Conservation (phyloP, 2,113 vertebrate species). For the Trematocara zebra region DNA sequence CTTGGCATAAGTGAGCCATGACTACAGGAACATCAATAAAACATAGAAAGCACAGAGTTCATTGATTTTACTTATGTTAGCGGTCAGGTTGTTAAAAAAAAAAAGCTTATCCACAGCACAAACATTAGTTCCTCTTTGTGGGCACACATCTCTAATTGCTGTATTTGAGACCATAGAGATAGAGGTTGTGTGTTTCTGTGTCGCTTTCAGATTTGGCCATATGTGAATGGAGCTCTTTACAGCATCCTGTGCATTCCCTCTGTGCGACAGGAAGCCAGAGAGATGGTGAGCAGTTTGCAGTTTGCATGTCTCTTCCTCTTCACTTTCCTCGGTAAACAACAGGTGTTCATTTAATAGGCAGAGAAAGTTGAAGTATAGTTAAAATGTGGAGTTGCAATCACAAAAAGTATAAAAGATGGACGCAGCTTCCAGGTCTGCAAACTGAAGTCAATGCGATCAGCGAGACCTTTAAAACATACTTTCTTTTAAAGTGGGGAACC, state of each 20-base stretch:
- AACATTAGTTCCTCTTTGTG: background rate
- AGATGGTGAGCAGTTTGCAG: constrained; percentile 79
- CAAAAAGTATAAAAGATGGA: background rate
- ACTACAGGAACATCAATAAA: background rate
- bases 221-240: constrained; percentile 92
- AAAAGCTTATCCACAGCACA: background rate
- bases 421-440: background rate
- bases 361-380: background rate
- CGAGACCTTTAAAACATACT: background rate
- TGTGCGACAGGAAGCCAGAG: constrained; percentile 87
- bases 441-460: background rate
- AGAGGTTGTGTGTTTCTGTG: background rate
- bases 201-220: constrained; percentile 80
- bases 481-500: background rate
- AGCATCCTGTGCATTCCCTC: constrained; percentile 86
- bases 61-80: background rate
- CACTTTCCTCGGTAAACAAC: background rate
- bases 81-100: background rate
- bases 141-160: background rate
- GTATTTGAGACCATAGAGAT: background rate
- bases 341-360: background rate
- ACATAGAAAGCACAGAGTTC: background rate
- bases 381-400: background rate
- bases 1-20: background rate
- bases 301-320: background rate